Conservation (phyloP, 2,113 vertebrate genomes). For the Melospiza melodia region DNA sequence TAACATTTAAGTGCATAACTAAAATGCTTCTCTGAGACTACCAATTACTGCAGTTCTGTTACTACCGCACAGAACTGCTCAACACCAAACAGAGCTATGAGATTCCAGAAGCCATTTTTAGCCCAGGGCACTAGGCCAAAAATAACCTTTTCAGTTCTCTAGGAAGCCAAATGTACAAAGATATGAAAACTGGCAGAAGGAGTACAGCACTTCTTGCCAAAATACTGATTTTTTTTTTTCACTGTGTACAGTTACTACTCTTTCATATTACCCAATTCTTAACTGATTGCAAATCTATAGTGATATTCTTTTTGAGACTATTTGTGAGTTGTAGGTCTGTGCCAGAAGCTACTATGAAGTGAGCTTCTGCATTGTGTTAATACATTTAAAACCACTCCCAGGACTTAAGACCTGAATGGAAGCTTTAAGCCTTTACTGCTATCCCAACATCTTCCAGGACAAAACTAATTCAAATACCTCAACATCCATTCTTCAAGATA, state of each 20-base stretch:
- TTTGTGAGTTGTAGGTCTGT: not conserved
- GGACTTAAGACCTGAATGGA: not conserved
- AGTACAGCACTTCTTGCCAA: not conserved
- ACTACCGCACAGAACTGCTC: not conserved
- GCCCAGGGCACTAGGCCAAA: conserved; percentile 15
- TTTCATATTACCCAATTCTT: not conserved
- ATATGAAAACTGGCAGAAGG: conserved; percentile 4
- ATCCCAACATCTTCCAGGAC: not conserved
- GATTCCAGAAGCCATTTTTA: conserved; percentile 67
- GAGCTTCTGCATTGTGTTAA: not conserved
- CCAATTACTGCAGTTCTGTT: not conserved
- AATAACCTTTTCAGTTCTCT: conserved; percentile 26
- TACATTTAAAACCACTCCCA: conserved; percentile 30
- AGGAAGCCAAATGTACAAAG: conserved; percentile 26
- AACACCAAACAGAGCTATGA: conserved; percentile 28
- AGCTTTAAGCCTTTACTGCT: not conserved
- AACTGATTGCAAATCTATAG: not conserved
- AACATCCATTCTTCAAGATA: not conserved
- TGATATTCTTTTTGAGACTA: not conserved
- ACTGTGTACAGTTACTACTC: not conserved
- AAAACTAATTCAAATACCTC: not conserved
- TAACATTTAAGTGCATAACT: conserved; percentile 21
- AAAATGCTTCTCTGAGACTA: conserved; percentile 24
- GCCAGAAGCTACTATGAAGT: conserved; percentile 7
- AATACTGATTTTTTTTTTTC: not conserved